Percentiles rank a stretch among this genome's conserved stretches.
These are phyloP conservation scores for Amblyjoppa fuscipennis DNA, from an alignment of 2,888 invertebrate species.

Conservation along the genomic window DNA sequence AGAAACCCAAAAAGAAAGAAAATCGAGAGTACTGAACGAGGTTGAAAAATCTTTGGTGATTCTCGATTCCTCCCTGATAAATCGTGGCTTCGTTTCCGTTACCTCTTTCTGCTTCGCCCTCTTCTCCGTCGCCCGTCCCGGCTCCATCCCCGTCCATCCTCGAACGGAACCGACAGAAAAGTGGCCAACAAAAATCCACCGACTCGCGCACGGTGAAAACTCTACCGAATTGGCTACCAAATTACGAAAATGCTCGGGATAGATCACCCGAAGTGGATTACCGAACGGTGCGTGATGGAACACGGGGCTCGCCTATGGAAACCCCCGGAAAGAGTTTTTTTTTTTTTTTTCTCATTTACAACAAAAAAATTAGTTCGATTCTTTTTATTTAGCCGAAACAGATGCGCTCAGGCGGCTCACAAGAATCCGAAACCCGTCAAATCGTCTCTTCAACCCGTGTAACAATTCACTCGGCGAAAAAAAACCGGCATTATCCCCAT, in stretches of 20 bases:
- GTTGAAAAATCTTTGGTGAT: slow-evolving; percentile 67
- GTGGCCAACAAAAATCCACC: slow-evolving; percentile 14
- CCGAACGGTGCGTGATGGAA: slow-evolving; percentile 41
- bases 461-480: too few species aligned
- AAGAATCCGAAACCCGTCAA: too few species aligned
- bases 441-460: too few species aligned
- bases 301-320: neutral
- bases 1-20: slow-evolving; percentile 22
- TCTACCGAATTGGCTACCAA: slow-evolving; percentile 44
- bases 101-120: slow-evolving; percentile 29
- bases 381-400: too few species aligned
- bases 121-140: too few species aligned
- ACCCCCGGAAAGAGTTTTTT: neutral
- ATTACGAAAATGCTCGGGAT: slow-evolving; percentile 61
- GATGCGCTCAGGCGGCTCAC: too few species aligned
- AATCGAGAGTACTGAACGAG: slow-evolving; percentile 32
- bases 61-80: slow-evolving; percentile 58
- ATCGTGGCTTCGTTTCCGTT: slow-evolving; percentile 59
- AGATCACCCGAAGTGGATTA: slow-evolving; percentile 63
- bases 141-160: neutral
- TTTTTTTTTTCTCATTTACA: neutral
- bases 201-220: neutral
- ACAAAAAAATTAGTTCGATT: neutral
- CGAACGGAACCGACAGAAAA: slow-evolving; percentile 35
- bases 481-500: too few species aligned